A percentile compares a stretch with the other conserved stretches of the same genome.
Evolutionary conservation across 2,888 invertebrate species (phyloP).

Genomic region (Harpagoxenus sublaevis): DNA sequence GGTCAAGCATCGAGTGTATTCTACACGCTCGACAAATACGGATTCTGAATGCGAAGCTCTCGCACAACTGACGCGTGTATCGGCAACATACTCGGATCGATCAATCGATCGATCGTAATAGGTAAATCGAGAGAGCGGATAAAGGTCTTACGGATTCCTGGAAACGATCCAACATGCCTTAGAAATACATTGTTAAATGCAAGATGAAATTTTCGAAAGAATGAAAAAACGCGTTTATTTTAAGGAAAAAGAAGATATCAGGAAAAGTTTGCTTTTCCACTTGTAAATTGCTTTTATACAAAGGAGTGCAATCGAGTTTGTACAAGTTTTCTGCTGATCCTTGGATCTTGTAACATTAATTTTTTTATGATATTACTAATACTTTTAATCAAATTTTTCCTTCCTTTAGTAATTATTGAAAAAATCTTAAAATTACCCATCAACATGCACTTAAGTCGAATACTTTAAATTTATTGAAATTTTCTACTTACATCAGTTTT

Average conservation of each 20-base stretch:
- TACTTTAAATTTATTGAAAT: constrained; percentile 11
- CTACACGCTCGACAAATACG: constrained; percentile 79
- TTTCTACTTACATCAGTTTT: neutral
- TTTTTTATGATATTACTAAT: neutral
- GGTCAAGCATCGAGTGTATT: constrained; percentile 80
- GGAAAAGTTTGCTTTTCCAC: neutral
- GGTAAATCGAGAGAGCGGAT: constrained; percentile 24
- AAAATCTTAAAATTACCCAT: neutral
- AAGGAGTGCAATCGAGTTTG: neutral
- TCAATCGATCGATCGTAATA: constrained; percentile 50
- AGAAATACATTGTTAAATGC: neutral
- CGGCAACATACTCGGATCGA: constrained; percentile 45
- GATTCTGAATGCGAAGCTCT: constrained; percentile 73
- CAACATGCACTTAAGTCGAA: neutral
- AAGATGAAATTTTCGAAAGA: neutral
- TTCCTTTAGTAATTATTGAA: neutral
- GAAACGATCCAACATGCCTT: neutral
- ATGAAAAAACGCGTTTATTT: neutral
- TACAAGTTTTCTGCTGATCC: neutral
- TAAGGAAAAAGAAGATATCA: neutral
- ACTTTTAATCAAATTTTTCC: neutral
- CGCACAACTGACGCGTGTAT: constrained; percentile 31
- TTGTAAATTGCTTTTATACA: constrained; percentile 7
- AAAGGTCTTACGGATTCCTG: neutral
- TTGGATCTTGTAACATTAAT: neutral